These are phyloP conservation scores for Colletes gigas DNA, from an alignment of 1,140 invertebrate genomes.

Conservation along the genomic window DNA sequence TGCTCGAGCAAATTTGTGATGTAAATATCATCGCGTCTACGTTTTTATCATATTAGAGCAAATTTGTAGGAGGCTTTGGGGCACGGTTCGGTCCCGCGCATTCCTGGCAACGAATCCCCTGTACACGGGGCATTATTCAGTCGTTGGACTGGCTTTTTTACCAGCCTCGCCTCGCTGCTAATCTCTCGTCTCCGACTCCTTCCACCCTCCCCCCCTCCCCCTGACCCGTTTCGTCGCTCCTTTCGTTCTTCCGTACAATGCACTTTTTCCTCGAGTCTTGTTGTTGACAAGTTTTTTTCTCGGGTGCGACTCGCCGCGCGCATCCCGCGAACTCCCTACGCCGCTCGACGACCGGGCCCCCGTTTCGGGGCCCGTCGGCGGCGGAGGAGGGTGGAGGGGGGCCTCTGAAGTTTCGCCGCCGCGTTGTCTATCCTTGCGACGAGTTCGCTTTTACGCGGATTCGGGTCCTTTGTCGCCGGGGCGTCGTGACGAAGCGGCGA, in stretches of 20 bases:
- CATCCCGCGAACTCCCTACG: slow-evolving; percentile 46
- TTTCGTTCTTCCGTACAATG: slow-evolving; percentile 60
- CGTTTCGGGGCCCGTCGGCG: slow-evolving; percentile 36
- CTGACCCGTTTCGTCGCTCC: slow-evolving; percentile 1
- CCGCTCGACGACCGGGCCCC: slow-evolving; percentile 34
- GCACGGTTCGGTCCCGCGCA: slow-evolving; percentile 51
- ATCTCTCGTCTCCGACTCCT: slow-evolving; percentile 62
- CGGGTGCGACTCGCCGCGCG: slow-evolving; percentile 38
- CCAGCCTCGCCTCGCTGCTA: slow-evolving; percentile 59
- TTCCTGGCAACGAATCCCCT: slow-evolving; percentile 60
- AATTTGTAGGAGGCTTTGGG: slow-evolving; percentile 58
- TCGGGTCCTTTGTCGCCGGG: slow-evolving; percentile 74
- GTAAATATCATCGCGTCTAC: slow-evolving; percentile 26
- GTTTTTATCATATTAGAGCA: slow-evolving; percentile 51
- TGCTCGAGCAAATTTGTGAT: slow-evolving; percentile 34
- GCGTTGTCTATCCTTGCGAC: slow-evolving; percentile 70
- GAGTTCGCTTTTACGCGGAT: slow-evolving; percentile 76
- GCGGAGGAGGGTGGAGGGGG: not conserved
- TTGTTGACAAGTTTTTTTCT: slow-evolving; percentile 71
- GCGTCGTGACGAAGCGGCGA: slow-evolving; percentile 65
- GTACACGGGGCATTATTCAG: slow-evolving; percentile 64
- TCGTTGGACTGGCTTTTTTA: slow-evolving; percentile 66
- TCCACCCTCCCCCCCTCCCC: slow-evolving; percentile 25
- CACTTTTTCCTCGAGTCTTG: slow-evolving; percentile 64
- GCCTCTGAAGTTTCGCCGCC: slow-evolving; percentile 74